phyloP scores from a whole-genome alignment of 92 coral and sea anemone genomes.

The Phenganax stokvisi region DNA sequence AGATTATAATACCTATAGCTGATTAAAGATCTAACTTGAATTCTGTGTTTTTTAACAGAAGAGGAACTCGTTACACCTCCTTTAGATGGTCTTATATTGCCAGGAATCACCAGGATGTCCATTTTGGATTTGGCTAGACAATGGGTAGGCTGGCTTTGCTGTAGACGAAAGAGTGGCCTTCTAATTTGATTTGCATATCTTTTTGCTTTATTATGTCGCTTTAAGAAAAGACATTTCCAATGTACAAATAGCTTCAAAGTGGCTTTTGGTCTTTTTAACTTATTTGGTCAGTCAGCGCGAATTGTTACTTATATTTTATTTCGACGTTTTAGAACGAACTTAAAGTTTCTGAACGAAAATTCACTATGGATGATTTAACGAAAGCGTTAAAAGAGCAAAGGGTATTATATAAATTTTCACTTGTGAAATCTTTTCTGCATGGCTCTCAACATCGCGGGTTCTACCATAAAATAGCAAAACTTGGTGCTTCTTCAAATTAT shows the following conservation, averaged over 20 bases:
- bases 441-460: no score
- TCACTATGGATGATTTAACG: constrained; percentile 66
- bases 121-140: constrained; percentile 68
- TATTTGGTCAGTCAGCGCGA: neutral
- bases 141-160: constrained; percentile 66
- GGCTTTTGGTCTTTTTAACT: neutral
- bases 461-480: no score
- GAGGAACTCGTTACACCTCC: constrained; percentile 89
- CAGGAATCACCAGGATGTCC: constrained; percentile 81
- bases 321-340: constrained; percentile 62
- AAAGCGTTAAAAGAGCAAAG: constrained; percentile 67
- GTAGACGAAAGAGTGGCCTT: neutral
- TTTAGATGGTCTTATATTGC: constrained; percentile 80
- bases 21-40: no score
- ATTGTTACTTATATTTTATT: neutral
- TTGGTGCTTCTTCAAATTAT: no score
- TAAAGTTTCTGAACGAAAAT: constrained; percentile 72
- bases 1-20: no score
- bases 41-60: constrained; percentile 41
- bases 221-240: no score
- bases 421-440: neutral
- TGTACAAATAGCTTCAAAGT: no score
- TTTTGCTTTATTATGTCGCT: no score
- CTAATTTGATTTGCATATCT: neutral
- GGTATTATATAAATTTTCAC: constrained; percentile 39